A percentile compares a stretch with the other conserved stretches of the same genome.
Conservation (phyloP, 2,888 invertebrate genomes). For the Drosophila aldrichi region DNA sequence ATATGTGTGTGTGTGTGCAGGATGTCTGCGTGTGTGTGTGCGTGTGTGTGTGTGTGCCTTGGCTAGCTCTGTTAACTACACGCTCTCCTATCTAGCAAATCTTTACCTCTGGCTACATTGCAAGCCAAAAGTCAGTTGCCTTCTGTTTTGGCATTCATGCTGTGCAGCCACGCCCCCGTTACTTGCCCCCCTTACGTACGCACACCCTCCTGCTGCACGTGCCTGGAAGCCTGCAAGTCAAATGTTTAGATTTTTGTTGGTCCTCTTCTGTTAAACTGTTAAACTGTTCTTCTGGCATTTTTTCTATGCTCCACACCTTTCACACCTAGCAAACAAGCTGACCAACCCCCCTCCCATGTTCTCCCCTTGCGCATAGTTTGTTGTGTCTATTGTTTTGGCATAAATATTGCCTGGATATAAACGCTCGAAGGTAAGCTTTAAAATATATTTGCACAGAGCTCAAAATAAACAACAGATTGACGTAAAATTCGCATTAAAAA, state of each 20-base stretch:
- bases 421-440: conserved; percentile 70
- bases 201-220: neutral
- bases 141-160: conserved; percentile 34
- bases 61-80: conserved; percentile 25
- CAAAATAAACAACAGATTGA: conserved; percentile 49
- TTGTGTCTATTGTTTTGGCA: conserved; percentile 47
- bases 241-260: conserved; percentile 49
- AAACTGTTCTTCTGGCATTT: conserved; percentile 65
- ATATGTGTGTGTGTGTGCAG: neutral
- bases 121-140: conserved; percentile 65
- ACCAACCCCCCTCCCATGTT: neutral
- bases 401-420: conserved; percentile 40
- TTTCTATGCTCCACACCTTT: conserved; percentile 44
- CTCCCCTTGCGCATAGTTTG: neutral
- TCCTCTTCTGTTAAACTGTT: conserved; percentile 47
- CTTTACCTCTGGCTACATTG: conserved; percentile 15
- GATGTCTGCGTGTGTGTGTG: neutral
- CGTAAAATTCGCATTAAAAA: conserved; percentile 72
- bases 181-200: neutral
- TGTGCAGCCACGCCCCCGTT: neutral
- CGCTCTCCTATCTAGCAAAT: conserved; percentile 27
- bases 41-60: conserved; percentile 21
- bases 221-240: conserved; percentile 39
- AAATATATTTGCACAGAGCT: conserved; percentile 52
- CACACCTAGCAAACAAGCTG: conserved; percentile 36